Conservation (phyloP, 1,140 invertebrate species). For the Lithobius niger region DNA sequence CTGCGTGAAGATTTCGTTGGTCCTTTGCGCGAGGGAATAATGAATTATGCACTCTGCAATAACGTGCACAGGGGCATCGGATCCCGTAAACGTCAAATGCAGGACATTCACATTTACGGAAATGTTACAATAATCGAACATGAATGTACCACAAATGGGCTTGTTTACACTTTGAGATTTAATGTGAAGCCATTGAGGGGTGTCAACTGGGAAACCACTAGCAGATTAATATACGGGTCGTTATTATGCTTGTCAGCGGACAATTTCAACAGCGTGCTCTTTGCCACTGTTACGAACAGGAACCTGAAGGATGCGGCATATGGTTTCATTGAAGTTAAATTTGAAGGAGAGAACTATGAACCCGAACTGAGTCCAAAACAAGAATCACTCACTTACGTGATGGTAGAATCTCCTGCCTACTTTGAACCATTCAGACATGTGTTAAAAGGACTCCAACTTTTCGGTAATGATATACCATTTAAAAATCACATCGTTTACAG, state of each 20-base stretch:
- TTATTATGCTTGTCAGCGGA: slow-evolving; percentile 53
- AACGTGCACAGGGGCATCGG: neutral
- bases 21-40: slow-evolving; percentile 33
- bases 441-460: slow-evolving; percentile 28
- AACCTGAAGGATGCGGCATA: slow-evolving; percentile 31
- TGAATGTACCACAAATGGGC: neutral
- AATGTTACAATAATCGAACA: neutral
- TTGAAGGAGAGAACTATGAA: slow-evolving; percentile 28
- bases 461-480: slow-evolving; percentile 31
- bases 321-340: slow-evolving; percentile 38
- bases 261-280: slow-evolving; percentile 48
- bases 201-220: slow-evolving; percentile 31
- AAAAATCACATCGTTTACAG: slow-evolving; percentile 22
- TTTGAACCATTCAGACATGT: slow-evolving; percentile 38
- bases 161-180: slow-evolving; percentile 24
- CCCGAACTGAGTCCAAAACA: neutral
- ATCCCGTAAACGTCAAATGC: neutral
- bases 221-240: slow-evolving; percentile 52
- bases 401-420: slow-evolving; percentile 37
- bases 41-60: slow-evolving; percentile 18
- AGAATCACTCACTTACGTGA: slow-evolving; percentile 17
- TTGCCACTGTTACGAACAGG: slow-evolving; percentile 48
- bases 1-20: slow-evolving; percentile 37
- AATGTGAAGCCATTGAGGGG: slow-evolving; percentile 17
- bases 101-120: neutral